Evolutionary conservation across 2,797 vertebrate species (phyloP).

Genomic region (Pangasius djambal): DNA sequence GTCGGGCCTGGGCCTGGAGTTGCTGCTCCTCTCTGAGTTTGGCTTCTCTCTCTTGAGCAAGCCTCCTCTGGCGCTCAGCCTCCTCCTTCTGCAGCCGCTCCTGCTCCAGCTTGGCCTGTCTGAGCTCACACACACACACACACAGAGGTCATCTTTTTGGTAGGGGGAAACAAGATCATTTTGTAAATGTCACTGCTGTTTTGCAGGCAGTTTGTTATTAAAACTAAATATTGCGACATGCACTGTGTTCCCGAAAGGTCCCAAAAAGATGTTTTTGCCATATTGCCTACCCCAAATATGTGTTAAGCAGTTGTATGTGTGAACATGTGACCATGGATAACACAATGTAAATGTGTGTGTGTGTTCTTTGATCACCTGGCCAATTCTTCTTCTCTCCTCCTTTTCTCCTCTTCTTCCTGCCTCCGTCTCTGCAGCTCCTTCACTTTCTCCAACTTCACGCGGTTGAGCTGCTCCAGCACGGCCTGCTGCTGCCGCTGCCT

Average conservation of each 20-base stretch:
- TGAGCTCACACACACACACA: slow-evolving; percentile 24
- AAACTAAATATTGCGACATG: background rate
- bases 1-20: slow-evolving; percentile 69
- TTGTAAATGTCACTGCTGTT: background rate
- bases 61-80: slow-evolving; percentile 70
- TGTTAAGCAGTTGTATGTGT: background rate
- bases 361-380: slow-evolving; percentile 70
- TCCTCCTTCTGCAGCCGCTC: slow-evolving; percentile 66
- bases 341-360: background rate
- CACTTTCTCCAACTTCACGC: slow-evolving; percentile 81
- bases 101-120: slow-evolving; percentile 56
- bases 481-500: slow-evolving; percentile 87
- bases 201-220: background rate
- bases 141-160: background rate
- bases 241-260: background rate
- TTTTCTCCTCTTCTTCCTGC: slow-evolving; percentile 72
- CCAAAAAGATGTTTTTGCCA: background rate
- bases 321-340: background rate
- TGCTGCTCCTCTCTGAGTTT: slow-evolving; percentile 75
- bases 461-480: slow-evolving; percentile 82
- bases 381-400: slow-evolving; percentile 77
- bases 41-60: slow-evolving; percentile 75
- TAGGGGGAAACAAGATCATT: background rate
- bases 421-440: slow-evolving; percentile 81
- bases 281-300: background rate